Evolutionary conservation across 1,140 invertebrate genomes (phyloP).

Genomic region (Plectrocnemia conspersa): DNA sequence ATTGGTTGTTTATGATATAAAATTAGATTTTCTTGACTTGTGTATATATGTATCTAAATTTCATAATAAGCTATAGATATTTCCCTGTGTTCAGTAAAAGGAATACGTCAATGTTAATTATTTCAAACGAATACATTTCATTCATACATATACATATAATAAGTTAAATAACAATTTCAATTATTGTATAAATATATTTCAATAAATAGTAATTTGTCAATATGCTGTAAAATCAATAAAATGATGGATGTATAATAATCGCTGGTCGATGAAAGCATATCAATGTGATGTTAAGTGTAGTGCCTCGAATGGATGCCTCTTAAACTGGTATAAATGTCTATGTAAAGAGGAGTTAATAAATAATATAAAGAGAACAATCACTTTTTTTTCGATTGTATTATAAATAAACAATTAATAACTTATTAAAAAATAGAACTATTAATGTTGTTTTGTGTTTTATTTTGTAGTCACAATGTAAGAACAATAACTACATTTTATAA

Average conservation of each 20-base stretch:
- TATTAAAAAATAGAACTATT: conserved; percentile 25
- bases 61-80: too few species aligned
- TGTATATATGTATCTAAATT: too few species aligned
- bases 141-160: too few species aligned
- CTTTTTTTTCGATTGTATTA: conserved; percentile 31
- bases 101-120: conserved; percentile 16
- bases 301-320: conserved; percentile 30
- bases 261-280: conserved; percentile 36
- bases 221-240: background rate
- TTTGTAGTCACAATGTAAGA: background rate
- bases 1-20: conserved; percentile 15
- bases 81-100: conserved; percentile 16
- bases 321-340: background rate
- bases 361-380: conserved; percentile 32
- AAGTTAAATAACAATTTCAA: too few species aligned
- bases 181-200: too few species aligned
- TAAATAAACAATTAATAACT: conserved; percentile 23
- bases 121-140: too few species aligned
- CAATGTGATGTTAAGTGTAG: conserved; percentile 36
- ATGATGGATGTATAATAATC: conserved; percentile 14
- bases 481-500: background rate
- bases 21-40: conserved; percentile 4
- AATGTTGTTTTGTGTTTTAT: conserved; percentile 18
- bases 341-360: conserved; percentile 19
- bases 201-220: background rate